Conservation (phyloP, 2,888 invertebrate genomes). For the Caenorhabditis imperialis region DNA sequence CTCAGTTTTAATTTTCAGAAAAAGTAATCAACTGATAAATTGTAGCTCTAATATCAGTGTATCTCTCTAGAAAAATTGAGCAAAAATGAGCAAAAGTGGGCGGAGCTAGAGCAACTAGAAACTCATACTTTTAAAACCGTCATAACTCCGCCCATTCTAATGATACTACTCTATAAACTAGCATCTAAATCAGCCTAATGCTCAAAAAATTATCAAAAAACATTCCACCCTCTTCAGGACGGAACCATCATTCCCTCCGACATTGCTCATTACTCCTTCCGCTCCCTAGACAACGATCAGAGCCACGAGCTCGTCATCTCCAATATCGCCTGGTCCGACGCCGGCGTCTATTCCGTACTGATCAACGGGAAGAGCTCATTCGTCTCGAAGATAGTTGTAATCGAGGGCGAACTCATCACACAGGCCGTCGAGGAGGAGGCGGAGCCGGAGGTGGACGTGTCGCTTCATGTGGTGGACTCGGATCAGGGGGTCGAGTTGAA, state of each 20-base stretch:
- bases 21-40: no score
- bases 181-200: neutral
- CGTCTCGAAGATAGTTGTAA: constrained; percentile 68
- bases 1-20: no score
- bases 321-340: constrained; percentile 61
- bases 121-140: no score
- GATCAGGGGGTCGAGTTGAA: constrained; percentile 35
- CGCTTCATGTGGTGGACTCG: constrained; percentile 48
- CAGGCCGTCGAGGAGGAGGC: constrained; percentile 62
- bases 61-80: no score
- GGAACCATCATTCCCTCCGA: constrained; percentile 28
- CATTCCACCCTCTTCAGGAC: constrained; percentile 20
- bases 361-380: constrained; percentile 67
- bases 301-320: constrained; percentile 67
- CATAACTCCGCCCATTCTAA: no score
- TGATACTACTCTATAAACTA: no score
- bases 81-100: no score
- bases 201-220: neutral
- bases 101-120: no score
- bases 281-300: constrained; percentile 43
- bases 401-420: constrained; percentile 61
- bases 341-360: constrained; percentile 66
- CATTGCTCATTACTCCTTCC: constrained; percentile 24
- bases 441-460: constrained; percentile 62
- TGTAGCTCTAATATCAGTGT: no score